These are phyloP conservation scores for Drosophila lacertosa DNA, from an alignment of 1,140 invertebrate species.

Conservation along the genomic window DNA sequence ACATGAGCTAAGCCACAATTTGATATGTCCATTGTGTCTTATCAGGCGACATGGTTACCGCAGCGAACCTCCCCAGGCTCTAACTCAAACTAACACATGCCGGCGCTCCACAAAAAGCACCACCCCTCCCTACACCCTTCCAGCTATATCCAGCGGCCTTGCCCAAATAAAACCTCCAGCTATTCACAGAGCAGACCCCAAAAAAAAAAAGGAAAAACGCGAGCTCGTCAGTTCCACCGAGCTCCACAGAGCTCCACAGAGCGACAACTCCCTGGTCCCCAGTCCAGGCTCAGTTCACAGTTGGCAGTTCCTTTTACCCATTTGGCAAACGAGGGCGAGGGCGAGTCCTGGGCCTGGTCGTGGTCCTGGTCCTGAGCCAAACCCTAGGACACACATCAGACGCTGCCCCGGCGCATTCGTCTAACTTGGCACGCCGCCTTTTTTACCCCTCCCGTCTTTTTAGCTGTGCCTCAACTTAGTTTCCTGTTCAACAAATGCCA, in stretches of 20 bases:
- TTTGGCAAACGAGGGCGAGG: slow-evolving; percentile 44
- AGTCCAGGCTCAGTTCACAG: neutral
- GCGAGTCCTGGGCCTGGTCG: slow-evolving; percentile 55
- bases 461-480: slow-evolving; percentile 40
- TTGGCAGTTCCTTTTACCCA: no score
- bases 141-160: slow-evolving; percentile 74
- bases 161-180: slow-evolving; percentile 68
- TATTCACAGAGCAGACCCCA: slow-evolving; percentile 26
- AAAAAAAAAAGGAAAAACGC: slow-evolving; percentile 63
- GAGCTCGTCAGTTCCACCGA: slow-evolving; percentile 73
- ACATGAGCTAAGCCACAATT: slow-evolving; percentile 78
- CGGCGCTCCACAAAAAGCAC: no score
- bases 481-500: slow-evolving; percentile 82
- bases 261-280: slow-evolving; percentile 21
- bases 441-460: slow-evolving; percentile 18
- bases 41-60: slow-evolving; percentile 82
- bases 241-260: neutral
- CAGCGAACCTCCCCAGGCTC: slow-evolving; percentile 72
- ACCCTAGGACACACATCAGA: slow-evolving; percentile 54
- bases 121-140: no score
- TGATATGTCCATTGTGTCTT: slow-evolving; percentile 83
- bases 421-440: slow-evolving; percentile 65
- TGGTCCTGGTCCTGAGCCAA: slow-evolving; percentile 46
- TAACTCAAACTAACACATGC: slow-evolving; percentile 74
- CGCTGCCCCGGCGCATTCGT: slow-evolving; percentile 47